Percentiles rank a stretch among this genome's conserved stretches.
These are phyloP conservation scores for Oophaga pumilio DNA, from an alignment of 2,113 vertebrate species.

Conservation along the genomic window DNA sequence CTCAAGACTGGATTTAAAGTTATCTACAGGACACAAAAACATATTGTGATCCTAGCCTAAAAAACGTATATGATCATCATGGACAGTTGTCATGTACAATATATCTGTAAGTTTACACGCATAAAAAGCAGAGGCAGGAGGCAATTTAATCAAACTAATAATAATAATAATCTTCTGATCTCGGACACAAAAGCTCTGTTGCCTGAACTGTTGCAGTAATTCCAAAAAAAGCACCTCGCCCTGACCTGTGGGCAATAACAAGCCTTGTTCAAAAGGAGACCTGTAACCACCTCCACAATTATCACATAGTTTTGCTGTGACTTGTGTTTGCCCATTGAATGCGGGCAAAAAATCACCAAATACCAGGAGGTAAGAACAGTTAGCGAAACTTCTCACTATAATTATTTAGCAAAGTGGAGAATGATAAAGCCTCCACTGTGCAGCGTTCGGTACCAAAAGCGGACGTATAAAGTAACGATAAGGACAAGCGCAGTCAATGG, in stretches of 20 bases:
- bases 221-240: conserved; percentile 45
- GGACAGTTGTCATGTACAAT: background rate
- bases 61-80: background rate
- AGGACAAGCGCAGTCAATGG: background rate
- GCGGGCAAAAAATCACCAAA: conserved; percentile 1
- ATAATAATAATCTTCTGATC: background rate
- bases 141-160: background rate
- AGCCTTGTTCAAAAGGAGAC: conserved; percentile 9
- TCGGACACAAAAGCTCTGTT: background rate
- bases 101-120: background rate
- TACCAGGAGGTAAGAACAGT: conserved; percentile 42
- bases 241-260: conserved; percentile 27
- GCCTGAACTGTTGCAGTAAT: conserved; percentile 11
- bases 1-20: no score
- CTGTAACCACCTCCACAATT: conserved; percentile 43
- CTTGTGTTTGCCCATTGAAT: conserved; percentile 45
- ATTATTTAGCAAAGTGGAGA: background rate
- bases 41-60: background rate
- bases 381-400: conserved; percentile 20
- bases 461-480: background rate
- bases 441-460: background rate
- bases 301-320: conserved; percentile 37
- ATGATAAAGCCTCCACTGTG: conserved; percentile 36
- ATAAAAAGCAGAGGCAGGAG: background rate
- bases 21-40: no score